Evolutionary conservation across 2,797 vertebrate genomes (phyloP), one percentile per base, ranked within the genome.

Genomic region (Pyrocephalus nanus): DNA sequence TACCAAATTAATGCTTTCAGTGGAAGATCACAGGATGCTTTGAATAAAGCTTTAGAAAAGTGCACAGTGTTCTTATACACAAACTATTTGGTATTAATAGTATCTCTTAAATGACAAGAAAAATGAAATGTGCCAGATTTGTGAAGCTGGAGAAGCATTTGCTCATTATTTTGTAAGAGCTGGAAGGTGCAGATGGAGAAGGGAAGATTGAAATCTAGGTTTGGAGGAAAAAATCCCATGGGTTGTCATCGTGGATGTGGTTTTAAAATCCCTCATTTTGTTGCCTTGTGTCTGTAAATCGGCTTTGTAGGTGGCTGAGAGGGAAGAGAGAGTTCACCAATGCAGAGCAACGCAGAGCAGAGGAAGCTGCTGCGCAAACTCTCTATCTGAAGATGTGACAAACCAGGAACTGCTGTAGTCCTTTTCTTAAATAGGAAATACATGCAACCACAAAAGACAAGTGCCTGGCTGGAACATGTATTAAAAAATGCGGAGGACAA

Each of bases 361-460:
- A 95, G 94, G 94, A 96, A 96, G 82, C 95, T 95, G 90, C 84
- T 86, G 87, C 23, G 53, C 69, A 85, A 7, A 72, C 42, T 74
- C 82, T 82, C 61, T 81, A 16, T 84, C 77, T 95, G 86, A 95
- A 96, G 79, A 83, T 76, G 70, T 79, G 81, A 91, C 93, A 95
- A 95, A 88, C 79, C 86, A 95, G 96, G 92, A 97, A 97, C 95
- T 94, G 80, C 66, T 93, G 2, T 73, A 65, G 84, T 92, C 66
- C 88, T 91, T 67, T 70, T 84, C 86, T 96, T 75, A 95, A 95
- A 91, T 95, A 97, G 93, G 96, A 97, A 97, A 95, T 80, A 67
- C 47, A 61, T 34, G 45, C 86, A 93, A 74, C 95, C 94, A 90
- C 93, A 96, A 78, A 78, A 93, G 58, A 54, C 75, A 79, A 92